phyloP scores from a whole-genome alignment of 2,797 vertebrate species.

The Sebastes minor region DNA sequence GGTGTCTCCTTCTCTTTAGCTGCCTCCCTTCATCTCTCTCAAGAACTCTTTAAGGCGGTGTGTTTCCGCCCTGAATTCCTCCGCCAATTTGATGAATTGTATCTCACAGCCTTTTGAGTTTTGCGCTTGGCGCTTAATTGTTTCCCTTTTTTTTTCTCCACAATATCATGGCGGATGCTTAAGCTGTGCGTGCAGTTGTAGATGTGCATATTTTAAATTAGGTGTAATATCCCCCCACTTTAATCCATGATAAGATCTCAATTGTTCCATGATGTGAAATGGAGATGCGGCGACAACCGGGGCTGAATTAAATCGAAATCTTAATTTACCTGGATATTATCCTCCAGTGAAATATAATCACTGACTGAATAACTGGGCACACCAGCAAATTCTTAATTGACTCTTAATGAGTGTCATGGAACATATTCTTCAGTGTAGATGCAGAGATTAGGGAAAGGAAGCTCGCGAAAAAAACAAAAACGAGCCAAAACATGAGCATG shows the following conservation, averaged over 20 bases:
- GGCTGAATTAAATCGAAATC: conserved; percentile 80
- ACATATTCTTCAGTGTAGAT: conserved; percentile 66
- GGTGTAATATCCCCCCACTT: conserved; percentile 78
- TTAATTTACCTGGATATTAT: conserved; percentile 84
- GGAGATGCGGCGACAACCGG: conserved; percentile 75
- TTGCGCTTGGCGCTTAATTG: conserved; percentile 65
- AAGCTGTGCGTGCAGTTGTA: conserved; percentile 62
- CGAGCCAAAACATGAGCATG: conserved; percentile 46
- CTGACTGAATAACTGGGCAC: conserved; percentile 70
- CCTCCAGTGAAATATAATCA: conserved; percentile 78
- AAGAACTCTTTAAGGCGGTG: conserved; percentile 69
- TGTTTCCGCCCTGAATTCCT: conserved; percentile 64
- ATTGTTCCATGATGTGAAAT: conserved; percentile 81
- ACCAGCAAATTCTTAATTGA: conserved; percentile 72
- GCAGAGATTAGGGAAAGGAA: conserved; percentile 55
- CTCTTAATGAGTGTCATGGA: conserved; percentile 72
- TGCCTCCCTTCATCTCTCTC: conserved; percentile 66
- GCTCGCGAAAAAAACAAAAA: conserved; percentile 1
- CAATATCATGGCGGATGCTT: conserved; percentile 62
- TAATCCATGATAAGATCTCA: conserved; percentile 84
- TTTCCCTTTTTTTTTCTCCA: conserved; percentile 36
- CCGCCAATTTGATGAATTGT: conserved; percentile 67
- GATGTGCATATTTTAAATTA: conserved; percentile 81
- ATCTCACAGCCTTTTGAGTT: conserved; percentile 67
- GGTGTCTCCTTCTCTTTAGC: conserved; percentile 47